Evolutionary conservation across 2,888 invertebrate species (phyloP), one percentile per base, ranked within the genome.

Genomic region (Drosophila affinis): DNA sequence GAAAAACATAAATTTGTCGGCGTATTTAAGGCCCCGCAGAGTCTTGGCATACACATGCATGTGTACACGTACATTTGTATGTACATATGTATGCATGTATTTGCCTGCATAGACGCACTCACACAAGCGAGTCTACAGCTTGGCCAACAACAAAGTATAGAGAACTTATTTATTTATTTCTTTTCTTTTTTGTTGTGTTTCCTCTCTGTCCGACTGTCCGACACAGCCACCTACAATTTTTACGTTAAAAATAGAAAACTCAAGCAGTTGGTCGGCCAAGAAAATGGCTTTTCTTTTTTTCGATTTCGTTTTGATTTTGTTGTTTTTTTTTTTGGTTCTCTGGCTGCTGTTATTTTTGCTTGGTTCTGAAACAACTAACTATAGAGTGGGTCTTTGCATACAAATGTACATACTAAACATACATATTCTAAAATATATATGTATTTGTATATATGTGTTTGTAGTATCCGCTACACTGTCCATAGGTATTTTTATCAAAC

Each of bases 201-300:
- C 64, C 34, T 70, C 70, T 78, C 65, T 78, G 58, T 79, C 75
- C 77, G 73, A 81, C 79, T 78, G 58, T 79, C 75, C 77, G 73
- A 81, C 79, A 87, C 78, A 81, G 87, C 91, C 91, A 92, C 91
- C 91, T 92, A 92, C 91, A 92, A 92, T 91, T 91, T 91, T 91
- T 81, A 79, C 77, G 81, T 71, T 91, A 92, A 90, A 91, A 91
- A 91, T 92, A 92, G 91, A 56, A 79, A 68, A 79, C 62, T 76
- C 74, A 85, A 87, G 83, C 81, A 85, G 85, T 84, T 87, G 78
- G 83, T 77, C 78, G 79, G 88, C 89, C 87, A 83, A 82, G 74
- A 79, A 81, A 79, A 85, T 81, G 73, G 34, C 12, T 34, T 34
- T 34, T 69, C 78, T 64, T 72, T 69, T 49, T 24, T 24, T 24